Evolutionary conservation across 2,888 invertebrate genomes (phyloP), one percentile per base, ranked within the genome.

Genomic region (Cryptus viduatorius): DNA sequence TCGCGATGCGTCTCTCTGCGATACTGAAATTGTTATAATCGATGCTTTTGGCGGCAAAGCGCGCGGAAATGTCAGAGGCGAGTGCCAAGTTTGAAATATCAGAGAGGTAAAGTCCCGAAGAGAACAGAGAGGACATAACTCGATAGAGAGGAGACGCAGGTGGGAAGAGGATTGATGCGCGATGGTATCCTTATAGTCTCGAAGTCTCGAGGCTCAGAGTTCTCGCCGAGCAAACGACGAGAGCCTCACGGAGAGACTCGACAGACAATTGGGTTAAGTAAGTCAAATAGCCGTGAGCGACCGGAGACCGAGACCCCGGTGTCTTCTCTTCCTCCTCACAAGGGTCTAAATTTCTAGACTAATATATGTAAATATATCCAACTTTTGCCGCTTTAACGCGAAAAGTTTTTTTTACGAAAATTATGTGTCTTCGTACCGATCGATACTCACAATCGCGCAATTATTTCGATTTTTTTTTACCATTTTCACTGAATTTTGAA

Each of bases 241-340:
- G 76, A 59, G 87, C 81, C 85, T 88, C 42, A 48, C 65, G 76
- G 77, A 75, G 76, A 59, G 87, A 79, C 85, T 88, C 85, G 83
- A 86, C 86, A 82, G 87, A 89, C 86, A 91, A 91, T 90, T 88
- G 87, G 87, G 86, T 89, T 90, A 89, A 89, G 86, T 88, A 88
- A 91, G 88, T 89, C 88, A 90, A 91, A 89, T 89, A 88, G 86
- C 87, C 84, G 69, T 78, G 75, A 84, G 87, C 85, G 73, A 80
- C 65, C 80, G 50, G 84, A 65, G 61, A 68, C 83, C 77, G 48
- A 79, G 82, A 78, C 84, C 75, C 31, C 48, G 77, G 82, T 69
- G 69, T 73, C 72, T 80, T 73, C 76, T 37, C 75, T 65, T 61
- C 42, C 48, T 29, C 67, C 67, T 37, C 31, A 31, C 8, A 56